Conservation (phyloP, 2,888 invertebrate species). For the Romanomermis culicivorax region DNA sequence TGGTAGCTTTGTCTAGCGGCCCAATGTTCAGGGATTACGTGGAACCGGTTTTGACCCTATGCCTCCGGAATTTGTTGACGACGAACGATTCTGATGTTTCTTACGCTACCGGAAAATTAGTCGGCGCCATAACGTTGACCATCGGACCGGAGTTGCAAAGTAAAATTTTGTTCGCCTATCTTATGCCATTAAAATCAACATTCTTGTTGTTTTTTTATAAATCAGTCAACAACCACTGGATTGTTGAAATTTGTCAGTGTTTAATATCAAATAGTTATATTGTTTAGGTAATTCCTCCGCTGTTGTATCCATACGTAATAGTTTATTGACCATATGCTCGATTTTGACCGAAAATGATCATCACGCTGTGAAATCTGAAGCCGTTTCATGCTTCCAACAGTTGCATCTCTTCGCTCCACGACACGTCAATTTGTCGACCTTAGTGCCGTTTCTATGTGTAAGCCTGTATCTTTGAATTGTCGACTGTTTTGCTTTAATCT, state of each 20-base stretch:
- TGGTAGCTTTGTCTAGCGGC: conserved; percentile 90
- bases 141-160: conserved; percentile 92
- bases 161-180: conserved; percentile 25
- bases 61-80: conserved; percentile 47
- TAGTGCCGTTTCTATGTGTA: conserved; percentile 55
- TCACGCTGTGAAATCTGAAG: conserved; percentile 79
- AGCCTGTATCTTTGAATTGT: conserved; percentile 33
- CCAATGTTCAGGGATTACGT: conserved; percentile 96
- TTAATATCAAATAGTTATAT: too few relatives aligned
- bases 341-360: conserved; percentile 51
- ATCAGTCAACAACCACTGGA: too few relatives aligned
- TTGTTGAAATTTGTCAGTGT: too few relatives aligned
- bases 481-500: background rate
- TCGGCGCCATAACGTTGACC: conserved; percentile 84
- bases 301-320: conserved; percentile 52
- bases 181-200: background rate
- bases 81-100: conserved; percentile 21
- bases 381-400: conserved; percentile 83
- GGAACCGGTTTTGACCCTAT: conserved; percentile 69
- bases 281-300: conserved; percentile 45
- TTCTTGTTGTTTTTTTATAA: background rate
- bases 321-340: conserved; percentile 76
- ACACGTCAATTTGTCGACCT: conserved; percentile 61
- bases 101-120: conserved; percentile 49
- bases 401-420: conserved; percentile 88